Evolutionary conservation across 2,113 vertebrate species (phyloP).

Genomic region (Colinus virginianus): DNA sequence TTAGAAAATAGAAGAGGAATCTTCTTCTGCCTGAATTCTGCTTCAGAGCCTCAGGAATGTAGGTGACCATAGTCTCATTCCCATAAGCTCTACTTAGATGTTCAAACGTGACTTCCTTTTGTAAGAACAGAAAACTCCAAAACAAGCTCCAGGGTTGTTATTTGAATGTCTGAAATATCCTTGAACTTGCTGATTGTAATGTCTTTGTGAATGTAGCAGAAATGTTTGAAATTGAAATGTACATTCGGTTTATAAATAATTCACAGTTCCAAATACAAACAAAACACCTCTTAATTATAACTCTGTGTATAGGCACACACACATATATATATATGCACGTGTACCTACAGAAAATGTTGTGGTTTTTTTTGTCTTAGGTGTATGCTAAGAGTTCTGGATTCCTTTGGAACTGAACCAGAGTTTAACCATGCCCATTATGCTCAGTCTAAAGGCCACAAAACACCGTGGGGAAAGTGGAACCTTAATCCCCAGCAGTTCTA

Average conservation of each 20-base stretch:
- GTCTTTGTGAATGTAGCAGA: background rate
- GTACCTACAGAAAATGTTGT: background rate
- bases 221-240: conserved; percentile 6
- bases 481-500: conserved; percentile 99
- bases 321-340: too few species aligned
- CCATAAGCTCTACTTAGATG: background rate
- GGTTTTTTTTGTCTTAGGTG: conserved; percentile 81
- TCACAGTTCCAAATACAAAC: background rate
- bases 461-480: conserved; percentile 99
- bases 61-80: background rate
- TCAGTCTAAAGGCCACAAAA: conserved; percentile 98
- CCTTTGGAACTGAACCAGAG: conserved; percentile 97
- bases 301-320: background rate
- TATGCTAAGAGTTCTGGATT: conserved; percentile 96
- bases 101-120: background rate
- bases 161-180: conserved; percentile 4
- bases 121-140: background rate
- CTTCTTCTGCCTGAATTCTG: background rate
- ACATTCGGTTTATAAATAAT: background rate
- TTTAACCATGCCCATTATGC: conserved; percentile 98
- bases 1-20: background rate
- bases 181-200: background rate
- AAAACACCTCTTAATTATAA: background rate
- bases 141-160: conserved; percentile 8
- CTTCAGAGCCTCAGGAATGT: background rate